phyloP scores from a whole-genome alignment of 1,140 invertebrate genomes.

The Pogonomyrmex barbatus region DNA sequence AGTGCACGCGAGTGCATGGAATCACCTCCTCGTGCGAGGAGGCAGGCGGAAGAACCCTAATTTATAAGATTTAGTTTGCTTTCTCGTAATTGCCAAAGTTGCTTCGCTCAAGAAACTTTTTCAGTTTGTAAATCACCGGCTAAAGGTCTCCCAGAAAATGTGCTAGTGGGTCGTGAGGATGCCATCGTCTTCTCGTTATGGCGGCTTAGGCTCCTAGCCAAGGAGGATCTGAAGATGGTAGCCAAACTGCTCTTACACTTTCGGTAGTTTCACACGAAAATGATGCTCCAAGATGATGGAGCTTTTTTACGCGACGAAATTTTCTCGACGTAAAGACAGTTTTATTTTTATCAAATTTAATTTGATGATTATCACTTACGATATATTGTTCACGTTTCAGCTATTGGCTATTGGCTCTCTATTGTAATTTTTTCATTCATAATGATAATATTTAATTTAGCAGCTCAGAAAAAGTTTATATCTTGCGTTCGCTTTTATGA shows the following conservation, averaged over 20 bases:
- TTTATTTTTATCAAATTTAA: neutral
- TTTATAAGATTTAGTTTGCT: constrained; percentile 80
- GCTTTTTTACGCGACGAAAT: neutral
- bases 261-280: constrained; percentile 9
- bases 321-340: neutral
- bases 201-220: constrained; percentile 34
- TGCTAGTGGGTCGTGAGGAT: constrained; percentile 47
- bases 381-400: neutral
- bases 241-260: constrained; percentile 2
- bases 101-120: constrained; percentile 76
- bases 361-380: neutral
- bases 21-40: constrained; percentile 34
- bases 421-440: neutral
- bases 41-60: constrained; percentile 67
- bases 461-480: neutral
- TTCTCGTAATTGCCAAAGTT: constrained; percentile 80
- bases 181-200: constrained; percentile 38
- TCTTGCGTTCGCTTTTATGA: neutral
- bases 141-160: constrained; percentile 74
- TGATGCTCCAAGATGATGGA: neutral
- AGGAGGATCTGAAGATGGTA: neutral
- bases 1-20: neutral
- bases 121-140: constrained; percentile 79
- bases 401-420: neutral
- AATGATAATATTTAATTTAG: constrained; percentile 2